Evolutionary conservation across 2,888 invertebrate genomes (phyloP), one percentile per base, ranked within the genome.

Genomic region (Sylvicola cinctus): DNA sequence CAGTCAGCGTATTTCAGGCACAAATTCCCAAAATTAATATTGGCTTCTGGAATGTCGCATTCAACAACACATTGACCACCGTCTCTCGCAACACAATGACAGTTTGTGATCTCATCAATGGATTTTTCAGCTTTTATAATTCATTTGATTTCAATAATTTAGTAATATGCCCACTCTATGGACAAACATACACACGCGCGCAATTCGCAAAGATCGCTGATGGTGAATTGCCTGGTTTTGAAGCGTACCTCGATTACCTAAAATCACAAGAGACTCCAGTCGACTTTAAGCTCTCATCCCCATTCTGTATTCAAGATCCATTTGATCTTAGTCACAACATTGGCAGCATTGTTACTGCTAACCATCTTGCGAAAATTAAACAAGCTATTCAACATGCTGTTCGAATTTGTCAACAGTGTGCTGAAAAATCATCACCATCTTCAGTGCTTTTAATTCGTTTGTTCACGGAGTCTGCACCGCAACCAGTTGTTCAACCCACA

Each of bases 261-360:
- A 29, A 10, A 13, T 3, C 2, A 32, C 3, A 3, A 11, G 12
- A 4, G 3, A 20, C 13, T 26, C 27, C 31, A n/a, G n/a, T 8
- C 11, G 10, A 5, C 29, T 20, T 34, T 8, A 34, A 34, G 29
- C 3, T 29, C 12, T 12, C n/a, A 3, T 12, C 16, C 4, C 12
- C 17, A 20, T 29, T 34, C 20, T 34, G 34, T 36, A 46, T 66
- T 16, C 65, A 66, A 45, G 65, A 66, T 54, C 65, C 66, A 2
- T 61, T 63, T 37, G 61, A 62, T 46, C 48, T 65, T 15, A 56
- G 55, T 29, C 58, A 59, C 39, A 66, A 66, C 47, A 40, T 64
- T 31, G 59, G 63, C 0, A 62, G 12, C 17, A 13, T 16, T 14
- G 10, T 8, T 11, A 14, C 8, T n/a, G 4, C 16, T 14, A n/a